Evolutionary conservation across 2,113 vertebrate genomes (phyloP), one percentile per base, ranked within the genome.

Genomic region (Polyodon spathula): DNA sequence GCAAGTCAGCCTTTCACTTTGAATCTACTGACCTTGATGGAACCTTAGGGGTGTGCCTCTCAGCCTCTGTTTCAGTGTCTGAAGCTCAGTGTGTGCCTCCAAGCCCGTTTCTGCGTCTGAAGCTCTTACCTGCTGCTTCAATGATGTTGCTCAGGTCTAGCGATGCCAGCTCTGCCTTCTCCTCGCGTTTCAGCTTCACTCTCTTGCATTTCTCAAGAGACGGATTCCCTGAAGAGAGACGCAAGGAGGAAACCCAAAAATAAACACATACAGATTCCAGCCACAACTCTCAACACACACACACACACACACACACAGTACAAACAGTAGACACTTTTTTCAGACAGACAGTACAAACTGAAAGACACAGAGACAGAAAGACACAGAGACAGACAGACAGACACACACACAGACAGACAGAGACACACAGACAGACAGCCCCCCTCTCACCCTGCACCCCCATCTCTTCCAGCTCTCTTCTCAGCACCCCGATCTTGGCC

Each of bases 91-190:
- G n/a, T 54, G n/a, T 54, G 52, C 15, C 15, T 6, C 15, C 52
- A 27, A 17, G 4, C 4, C 15, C 1, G 10, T 57, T 6, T 5
- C 8, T 9, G 11, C 40, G 8, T 12, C 0, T 15, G n/a, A n/a
- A n/a, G n/a, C n/a, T n/a, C n/a, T n/a, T 73, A 94, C 92, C 92
- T 68, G 86, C 65, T 48, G 80, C 74, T 14, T 66, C 56, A 60
- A 94, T 92, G 62, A 95, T 95, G 70, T 95, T 95, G 56, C 67
- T 74, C 42, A 87, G 37, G 44, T 95, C 92, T 63, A 95, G 77
- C 8, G 81, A 85, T 27, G 91, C 91, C 40, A 94, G 40, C 67
- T 95, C 92, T 0, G 84, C 78, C 4, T 79, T 86, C 58, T 85
- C 78, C 56, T 94, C 93, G 59, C 88, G 83, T 67, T 81, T 82